Evolutionary conservation across 2,888 invertebrate species (phyloP).

Genomic region (Tetheella fluctuosa): DNA sequence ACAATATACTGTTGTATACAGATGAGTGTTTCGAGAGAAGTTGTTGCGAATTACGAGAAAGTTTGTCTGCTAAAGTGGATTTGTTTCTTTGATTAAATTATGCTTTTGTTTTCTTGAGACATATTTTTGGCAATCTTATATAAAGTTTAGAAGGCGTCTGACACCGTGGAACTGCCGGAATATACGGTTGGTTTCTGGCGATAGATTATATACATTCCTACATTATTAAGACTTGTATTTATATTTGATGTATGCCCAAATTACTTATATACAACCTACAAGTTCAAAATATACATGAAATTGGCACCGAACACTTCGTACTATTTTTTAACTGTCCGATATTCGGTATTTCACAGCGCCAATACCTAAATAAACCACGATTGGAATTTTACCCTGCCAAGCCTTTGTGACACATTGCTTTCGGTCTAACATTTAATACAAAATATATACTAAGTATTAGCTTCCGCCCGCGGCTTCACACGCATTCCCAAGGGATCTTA

Average conservation of each 20-base stretch:
- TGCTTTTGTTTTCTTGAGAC: not conserved
- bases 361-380: not conserved
- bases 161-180: too few relatives aligned
- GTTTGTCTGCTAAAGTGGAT: not conserved
- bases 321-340: not conserved
- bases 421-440: not conserved
- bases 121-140: not conserved
- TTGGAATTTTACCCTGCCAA: not conserved
- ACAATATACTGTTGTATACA: not conserved
- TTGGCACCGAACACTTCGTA: not conserved
- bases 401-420: not conserved
- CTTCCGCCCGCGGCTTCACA: too few relatives aligned
- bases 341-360: not conserved
- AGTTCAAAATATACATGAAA: not conserved
- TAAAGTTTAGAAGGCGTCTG: too few relatives aligned
- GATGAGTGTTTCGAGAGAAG: not conserved
- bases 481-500: too few relatives aligned
- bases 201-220: too few relatives aligned
- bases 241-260: not conserved
- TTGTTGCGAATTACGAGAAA: not conserved
- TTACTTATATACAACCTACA: not conserved
- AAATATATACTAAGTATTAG: too few relatives aligned
- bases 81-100: conserved; percentile 4
- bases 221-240: not conserved
- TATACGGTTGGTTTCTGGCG: too few relatives aligned